phyloP scores from a whole-genome alignment of 2,888 invertebrate genomes.

The Philopedon plagiatum region DNA sequence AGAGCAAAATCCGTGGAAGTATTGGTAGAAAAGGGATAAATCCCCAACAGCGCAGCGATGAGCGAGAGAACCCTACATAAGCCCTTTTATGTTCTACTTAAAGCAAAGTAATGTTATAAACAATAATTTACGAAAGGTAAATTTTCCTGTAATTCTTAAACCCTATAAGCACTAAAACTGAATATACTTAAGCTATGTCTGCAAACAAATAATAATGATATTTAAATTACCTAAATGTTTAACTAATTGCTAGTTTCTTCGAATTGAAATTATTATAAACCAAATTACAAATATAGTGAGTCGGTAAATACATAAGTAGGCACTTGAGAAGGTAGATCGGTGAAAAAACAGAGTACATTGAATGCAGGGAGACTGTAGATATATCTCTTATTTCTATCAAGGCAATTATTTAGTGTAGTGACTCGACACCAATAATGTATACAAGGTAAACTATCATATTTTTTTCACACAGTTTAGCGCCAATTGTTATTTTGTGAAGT shows the following conservation, averaged over 20 bases:
- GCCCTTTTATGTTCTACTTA: no score
- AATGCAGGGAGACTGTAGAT: constrained; percentile 49
- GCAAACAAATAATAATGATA: neutral
- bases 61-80: no score
- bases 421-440: constrained; percentile 55
- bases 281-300: constrained; percentile 5
- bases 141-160: no score
- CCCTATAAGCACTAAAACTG: no score
- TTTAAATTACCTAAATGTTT: neutral
- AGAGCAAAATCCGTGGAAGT: no score
- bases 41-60: no score
- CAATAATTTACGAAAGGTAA: no score
- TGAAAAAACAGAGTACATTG: constrained; percentile 32
- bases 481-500: constrained; percentile 45
- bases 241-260: neutral
- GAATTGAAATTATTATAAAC: neutral
- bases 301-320: constrained; percentile 23
- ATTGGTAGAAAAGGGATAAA: no score
- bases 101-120: no score
- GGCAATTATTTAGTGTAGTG: constrained; percentile 60
- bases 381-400: constrained; percentile 60
- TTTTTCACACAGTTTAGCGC: constrained; percentile 42
- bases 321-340: constrained; percentile 29
- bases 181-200: no score
- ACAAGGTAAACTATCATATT: constrained; percentile 55